Percentiles rank a stretch among this genome's conserved stretches.
Conservation (phyloP, 1,140 invertebrate species). For the Drosophila navojoa region DNA sequence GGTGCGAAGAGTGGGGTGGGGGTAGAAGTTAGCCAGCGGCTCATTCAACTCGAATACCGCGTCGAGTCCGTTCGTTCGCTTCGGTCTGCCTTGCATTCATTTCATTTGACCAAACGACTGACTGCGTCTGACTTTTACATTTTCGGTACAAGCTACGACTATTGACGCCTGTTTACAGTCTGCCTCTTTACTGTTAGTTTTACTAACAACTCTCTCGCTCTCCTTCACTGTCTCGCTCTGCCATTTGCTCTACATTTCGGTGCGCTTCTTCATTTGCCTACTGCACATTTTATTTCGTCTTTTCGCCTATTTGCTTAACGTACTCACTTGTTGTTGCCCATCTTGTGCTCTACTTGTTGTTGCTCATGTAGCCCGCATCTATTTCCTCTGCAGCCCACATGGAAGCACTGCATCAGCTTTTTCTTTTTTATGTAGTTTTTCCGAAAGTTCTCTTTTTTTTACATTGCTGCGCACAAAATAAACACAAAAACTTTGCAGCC, state of each 20-base stretch:
- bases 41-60: constrained; percentile 61
- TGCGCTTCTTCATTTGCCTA: constrained; percentile 63
- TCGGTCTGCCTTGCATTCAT: constrained; percentile 28
- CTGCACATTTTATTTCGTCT: constrained; percentile 57
- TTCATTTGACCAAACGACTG: constrained; percentile 46
- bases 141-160: constrained; percentile 50
- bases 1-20: background rate
- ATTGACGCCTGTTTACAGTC: constrained; percentile 34
- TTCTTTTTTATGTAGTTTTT: constrained; percentile 29
- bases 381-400: constrained; percentile 8
- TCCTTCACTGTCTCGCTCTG: constrained; percentile 21
- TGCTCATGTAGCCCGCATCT: constrained; percentile 1
- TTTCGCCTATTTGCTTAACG: constrained; percentile 74
- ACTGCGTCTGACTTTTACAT: constrained; percentile 57
- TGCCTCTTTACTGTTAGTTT: constrained; percentile 3
- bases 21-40: constrained; percentile 21
- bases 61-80: constrained; percentile 19
- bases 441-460: constrained; percentile 26
- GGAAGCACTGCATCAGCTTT: constrained; percentile 53
- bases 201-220: constrained; percentile 12
- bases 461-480: constrained; percentile 64
- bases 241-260: constrained; percentile 63
- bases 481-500: constrained; percentile 77
- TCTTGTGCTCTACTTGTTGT: constrained; percentile 51
- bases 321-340: constrained; percentile 49